Percentiles rank a stretch among this genome's conserved stretches.
Evolutionary conservation across 23 tunicate genomes (phyloP).

Genomic region (Ciona savignyi): DNA sequence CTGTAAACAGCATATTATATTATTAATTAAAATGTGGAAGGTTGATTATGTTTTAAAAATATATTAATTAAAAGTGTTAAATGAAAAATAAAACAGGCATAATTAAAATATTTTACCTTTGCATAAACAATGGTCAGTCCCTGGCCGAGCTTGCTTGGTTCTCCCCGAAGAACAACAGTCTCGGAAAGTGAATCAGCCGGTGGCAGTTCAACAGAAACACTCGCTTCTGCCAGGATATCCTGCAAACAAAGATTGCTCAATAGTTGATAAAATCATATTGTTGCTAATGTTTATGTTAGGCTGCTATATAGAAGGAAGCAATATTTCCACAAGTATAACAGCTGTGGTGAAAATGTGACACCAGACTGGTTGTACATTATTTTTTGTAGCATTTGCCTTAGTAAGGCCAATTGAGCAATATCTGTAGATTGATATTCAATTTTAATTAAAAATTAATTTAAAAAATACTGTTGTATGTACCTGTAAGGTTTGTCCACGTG

Average conservation of each 20-base stretch:
- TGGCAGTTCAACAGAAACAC: slow-evolving; percentile 88
- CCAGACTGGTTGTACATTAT: too few relatives aligned
- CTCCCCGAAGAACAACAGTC: slow-evolving; percentile 80
- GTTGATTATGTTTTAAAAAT: too few relatives aligned
- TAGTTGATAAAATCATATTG: background rate
- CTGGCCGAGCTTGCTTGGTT: slow-evolving; percentile 83
- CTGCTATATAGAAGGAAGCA: background rate
- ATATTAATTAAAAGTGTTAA: too few relatives aligned
- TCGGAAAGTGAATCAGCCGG: slow-evolving; percentile 69
- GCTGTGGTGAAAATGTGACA: too few relatives aligned
- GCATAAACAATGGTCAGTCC: slow-evolving; percentile 90
- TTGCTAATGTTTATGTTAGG: background rate
- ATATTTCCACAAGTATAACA: background rate
- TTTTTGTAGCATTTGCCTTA: too few relatives aligned
- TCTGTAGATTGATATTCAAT: too few relatives aligned
- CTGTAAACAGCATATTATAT: slow-evolving; percentile 14
- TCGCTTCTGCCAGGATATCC: slow-evolving; percentile 88
- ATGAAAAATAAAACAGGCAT: too few relatives aligned
- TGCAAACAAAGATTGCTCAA: slow-evolving; percentile 21
- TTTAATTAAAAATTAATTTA: background rate
- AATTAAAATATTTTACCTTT: too few relatives aligned
- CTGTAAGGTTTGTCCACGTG: slow-evolving; percentile 74
- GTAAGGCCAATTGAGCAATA: too few relatives aligned
- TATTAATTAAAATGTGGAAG: too few relatives aligned
- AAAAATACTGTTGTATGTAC: slow-evolving; percentile 6